Conservation (phyloP, 2,113 vertebrate species). For the Aix galericulata region DNA sequence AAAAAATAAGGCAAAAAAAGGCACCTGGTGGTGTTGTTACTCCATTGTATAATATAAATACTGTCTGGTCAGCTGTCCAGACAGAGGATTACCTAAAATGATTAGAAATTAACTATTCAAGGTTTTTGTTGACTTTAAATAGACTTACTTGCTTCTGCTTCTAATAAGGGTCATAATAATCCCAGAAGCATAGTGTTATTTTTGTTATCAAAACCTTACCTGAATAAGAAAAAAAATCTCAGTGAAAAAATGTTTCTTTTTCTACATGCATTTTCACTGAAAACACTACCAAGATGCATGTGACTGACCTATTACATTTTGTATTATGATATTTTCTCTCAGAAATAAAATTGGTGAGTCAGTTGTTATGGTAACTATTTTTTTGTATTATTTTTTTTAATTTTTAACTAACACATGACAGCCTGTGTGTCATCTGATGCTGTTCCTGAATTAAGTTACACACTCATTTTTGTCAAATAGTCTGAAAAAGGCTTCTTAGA, state of each 20-base stretch:
- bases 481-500: background rate
- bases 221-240: background rate
- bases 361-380: conserved; percentile 69
- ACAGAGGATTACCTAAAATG: background rate
- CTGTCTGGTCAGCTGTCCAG: background rate
- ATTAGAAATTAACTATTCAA: background rate
- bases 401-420: conserved; percentile 42
- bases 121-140: background rate
- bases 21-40: background rate
- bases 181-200: background rate
- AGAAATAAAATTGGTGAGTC: conserved; percentile 25
- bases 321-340: background rate
- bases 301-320: conserved; percentile 1
- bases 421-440: conserved; percentile 53
- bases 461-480: conserved; percentile 15
- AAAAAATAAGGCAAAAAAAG: background rate
- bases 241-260: background rate
- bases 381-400: background rate
- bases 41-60: background rate
- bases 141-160: background rate
- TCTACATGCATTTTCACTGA: background rate
- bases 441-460: conserved; percentile 29
- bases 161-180: background rate
- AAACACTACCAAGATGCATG: background rate
- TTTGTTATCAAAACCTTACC: background rate